A percentile compares a stretch with the other conserved stretches of the same genome.
Evolutionary conservation across 2,797 vertebrate genomes (phyloP).

Genomic region (Coluber constrictor): DNA sequence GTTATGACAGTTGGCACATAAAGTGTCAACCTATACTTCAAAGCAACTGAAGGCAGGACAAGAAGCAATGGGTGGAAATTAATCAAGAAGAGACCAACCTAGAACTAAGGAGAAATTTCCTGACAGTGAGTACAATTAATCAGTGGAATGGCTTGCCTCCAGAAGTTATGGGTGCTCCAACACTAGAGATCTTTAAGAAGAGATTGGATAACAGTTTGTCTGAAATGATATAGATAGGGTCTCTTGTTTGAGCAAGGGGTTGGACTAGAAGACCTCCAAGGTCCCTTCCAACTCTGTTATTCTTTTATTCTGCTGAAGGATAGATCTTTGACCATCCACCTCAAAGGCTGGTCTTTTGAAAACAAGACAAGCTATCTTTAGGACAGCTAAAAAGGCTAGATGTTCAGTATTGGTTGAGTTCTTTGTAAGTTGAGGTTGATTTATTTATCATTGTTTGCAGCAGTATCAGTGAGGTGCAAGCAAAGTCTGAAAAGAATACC

Average conservation of each 20-base stretch:
- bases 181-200: not conserved
- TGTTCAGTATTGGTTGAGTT: not conserved
- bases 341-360: not conserved
- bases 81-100: not conserved
- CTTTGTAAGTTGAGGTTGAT: not conserved
- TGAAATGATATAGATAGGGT: not conserved
- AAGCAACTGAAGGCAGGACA: not conserved
- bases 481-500: conserved; percentile 10
- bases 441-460: not conserved
- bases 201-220: not conserved
- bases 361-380: not conserved
- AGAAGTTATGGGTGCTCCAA: not conserved
- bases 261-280: not conserved
- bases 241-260: not conserved
- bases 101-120: not conserved
- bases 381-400: not conserved
- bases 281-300: not conserved
- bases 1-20: not conserved
- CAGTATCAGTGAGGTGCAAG: not conserved
- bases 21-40: not conserved
- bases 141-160: not conserved
- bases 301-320: not conserved
- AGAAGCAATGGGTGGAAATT: not conserved
- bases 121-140: not conserved
- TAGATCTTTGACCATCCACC: not conserved